Evolutionary conservation across 1,140 invertebrate species (phyloP), one percentile per base, ranked within the genome.

Genomic region (Ylistrum balloti): DNA sequence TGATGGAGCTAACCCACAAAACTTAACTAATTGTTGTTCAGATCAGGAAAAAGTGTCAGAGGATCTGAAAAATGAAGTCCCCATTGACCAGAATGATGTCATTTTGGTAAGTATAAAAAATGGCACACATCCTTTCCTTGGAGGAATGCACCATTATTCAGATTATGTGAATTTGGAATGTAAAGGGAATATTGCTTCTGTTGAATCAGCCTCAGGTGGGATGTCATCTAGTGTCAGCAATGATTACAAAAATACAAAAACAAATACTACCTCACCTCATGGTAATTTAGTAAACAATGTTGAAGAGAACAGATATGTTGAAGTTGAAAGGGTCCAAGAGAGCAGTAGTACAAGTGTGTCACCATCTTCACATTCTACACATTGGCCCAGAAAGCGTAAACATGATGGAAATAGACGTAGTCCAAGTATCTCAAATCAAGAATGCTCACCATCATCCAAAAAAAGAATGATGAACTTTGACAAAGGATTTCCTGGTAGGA

Each of bases 31-130:
- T 17, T 45, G 41, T 45, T 1, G 41, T 17, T 45, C 41, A 17
- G 41, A 45, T 17, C 41, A 45, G 17, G 17, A 38, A 38, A 7
- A 38, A 5, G 13, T 5, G 13, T 13, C 5, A 38, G 5, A 38
- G 35, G 35, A 38, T 38, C 13, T 17, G 1, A 45, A 17, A 17
- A 45, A 45, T 45, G 9, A 45, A 17, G 20, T 17, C 9, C 9
- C 41, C 41, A 74, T 22, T 74, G 56, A 74, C 56, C 56, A 74
- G 56, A 28, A 74, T 74, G 56, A 74, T 74, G 56, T 74, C 15
- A 74, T 74, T 28, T 1, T 74, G 56, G 56, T 74, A 22, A 74
- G 56, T n/a, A 11, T 74, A 17, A n/a, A 74, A 74, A 74, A 74
- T 3, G 56, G 56, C 5, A 9, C 56, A 28, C n/a, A n/a, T 74